A percentile compares a stretch with the other conserved stretches of the same genome.
phyloP scores from a whole-genome alignment of 1,140 invertebrate species.

The Plutomurus gul region DNA sequence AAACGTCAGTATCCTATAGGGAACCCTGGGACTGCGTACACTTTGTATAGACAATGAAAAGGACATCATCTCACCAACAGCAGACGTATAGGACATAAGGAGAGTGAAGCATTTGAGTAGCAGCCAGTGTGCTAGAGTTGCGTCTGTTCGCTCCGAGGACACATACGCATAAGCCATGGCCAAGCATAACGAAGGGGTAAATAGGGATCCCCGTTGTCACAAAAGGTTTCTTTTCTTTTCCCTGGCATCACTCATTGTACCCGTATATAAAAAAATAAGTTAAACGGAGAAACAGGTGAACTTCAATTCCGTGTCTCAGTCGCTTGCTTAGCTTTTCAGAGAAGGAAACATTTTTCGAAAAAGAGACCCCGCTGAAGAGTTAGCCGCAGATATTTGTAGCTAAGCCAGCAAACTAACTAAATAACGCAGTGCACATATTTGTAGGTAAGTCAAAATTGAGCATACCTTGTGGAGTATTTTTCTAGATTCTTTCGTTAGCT shows the following conservation, averaged over 20 bases:
- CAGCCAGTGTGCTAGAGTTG: neutral
- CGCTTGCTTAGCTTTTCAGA: neutral
- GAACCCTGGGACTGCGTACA: conserved; percentile 5
- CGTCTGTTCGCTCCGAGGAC: neutral
- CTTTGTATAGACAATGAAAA: conserved; percentile 19
- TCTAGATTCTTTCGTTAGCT: no score
- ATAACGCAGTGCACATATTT: neutral
- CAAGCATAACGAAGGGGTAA: conserved; percentile 23
- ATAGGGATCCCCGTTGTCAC: conserved; percentile 27
- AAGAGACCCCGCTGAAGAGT: conserved; percentile 49
- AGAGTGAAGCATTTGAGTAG: no score
- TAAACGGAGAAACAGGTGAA: conserved; percentile 48
- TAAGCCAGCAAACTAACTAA: conserved; percentile 21
- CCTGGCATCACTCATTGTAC: conserved; percentile 15
- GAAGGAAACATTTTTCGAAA: conserved; percentile 35
- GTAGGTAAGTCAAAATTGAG: neutral
- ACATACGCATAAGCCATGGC: conserved; percentile 3
- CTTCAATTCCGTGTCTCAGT: conserved; percentile 7
- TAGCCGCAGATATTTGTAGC: neutral
- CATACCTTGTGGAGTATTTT: neutral
- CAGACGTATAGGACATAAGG: no score
- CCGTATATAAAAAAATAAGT: conserved; percentile 10
- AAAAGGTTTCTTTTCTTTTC: conserved; percentile 23
- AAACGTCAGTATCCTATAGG: neutral
- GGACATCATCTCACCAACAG: conserved; percentile 3